phyloP scores from a whole-genome alignment of 2,888 invertebrate genomes.

The Lampropteryx suffumata region DNA sequence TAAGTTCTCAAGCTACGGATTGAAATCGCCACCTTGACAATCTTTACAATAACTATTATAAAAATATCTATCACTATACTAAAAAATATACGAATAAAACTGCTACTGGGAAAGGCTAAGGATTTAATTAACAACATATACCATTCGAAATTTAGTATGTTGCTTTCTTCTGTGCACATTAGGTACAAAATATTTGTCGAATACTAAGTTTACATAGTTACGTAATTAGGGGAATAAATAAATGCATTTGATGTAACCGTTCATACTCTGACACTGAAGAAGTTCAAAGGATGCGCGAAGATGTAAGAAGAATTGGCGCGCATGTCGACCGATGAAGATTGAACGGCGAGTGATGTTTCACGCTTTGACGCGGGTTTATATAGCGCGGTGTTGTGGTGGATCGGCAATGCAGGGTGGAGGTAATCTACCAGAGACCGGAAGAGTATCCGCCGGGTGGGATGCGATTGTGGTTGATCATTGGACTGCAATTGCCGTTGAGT shows the following conservation, averaged over 20 bases:
- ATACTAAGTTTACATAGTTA: slow-evolving; percentile 60
- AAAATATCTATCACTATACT: slow-evolving; percentile 81
- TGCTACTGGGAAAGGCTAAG: slow-evolving; percentile 79
- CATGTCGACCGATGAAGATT: slow-evolving; percentile 34
- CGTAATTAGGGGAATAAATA: slow-evolving; percentile 60
- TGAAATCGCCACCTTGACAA: slow-evolving; percentile 49
- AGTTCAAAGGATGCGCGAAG: too few species aligned
- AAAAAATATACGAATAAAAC: slow-evolving; percentile 73
- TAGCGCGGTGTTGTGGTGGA: slow-evolving; percentile 37
- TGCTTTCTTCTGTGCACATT: slow-evolving; percentile 39
- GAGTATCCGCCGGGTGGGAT: slow-evolving; percentile 88
- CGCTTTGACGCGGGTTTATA: slow-evolving; percentile 37
- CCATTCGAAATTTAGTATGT: slow-evolving; percentile 62
- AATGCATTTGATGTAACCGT: slow-evolving; percentile 55
- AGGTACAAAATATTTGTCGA: slow-evolving; percentile 47
- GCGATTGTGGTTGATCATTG: slow-evolving; percentile 77
- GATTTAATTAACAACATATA: slow-evolving; percentile 79
- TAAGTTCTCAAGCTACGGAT: slow-evolving; percentile 7
- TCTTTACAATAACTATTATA: slow-evolving; percentile 73
- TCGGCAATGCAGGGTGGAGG: slow-evolving; percentile 37
- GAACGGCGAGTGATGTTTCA: slow-evolving; percentile 25
- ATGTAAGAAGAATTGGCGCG: slow-evolving; percentile 42
- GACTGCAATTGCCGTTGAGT: slow-evolving; percentile 69
- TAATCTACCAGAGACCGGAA: slow-evolving; percentile 86
- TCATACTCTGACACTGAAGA: slow-evolving; percentile 35